Percentiles rank a stretch among this genome's conserved stretches.
These are phyloP conservation scores for Naja naja DNA, from an alignment of 2,113 vertebrate species.

Conservation along the genomic window DNA sequence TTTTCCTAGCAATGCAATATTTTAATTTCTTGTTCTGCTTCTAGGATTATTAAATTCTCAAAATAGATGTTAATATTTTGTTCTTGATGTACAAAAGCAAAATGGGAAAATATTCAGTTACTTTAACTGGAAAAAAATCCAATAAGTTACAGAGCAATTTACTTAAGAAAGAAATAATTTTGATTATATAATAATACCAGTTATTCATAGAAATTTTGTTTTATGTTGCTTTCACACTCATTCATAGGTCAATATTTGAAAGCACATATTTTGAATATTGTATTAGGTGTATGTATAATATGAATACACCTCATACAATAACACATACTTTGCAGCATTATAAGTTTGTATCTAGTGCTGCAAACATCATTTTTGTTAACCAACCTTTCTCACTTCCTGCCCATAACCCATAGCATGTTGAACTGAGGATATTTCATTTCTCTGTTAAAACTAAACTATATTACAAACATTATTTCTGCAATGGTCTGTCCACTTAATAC, in stretches of 20 bases:
- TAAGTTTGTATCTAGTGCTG: neutral
- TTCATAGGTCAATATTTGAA: constrained; percentile 1
- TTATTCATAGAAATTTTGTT: constrained; percentile 33
- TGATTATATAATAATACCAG: constrained; percentile 30
- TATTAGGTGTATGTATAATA: neutral
- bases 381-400: neutral
- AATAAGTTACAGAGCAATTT: constrained; percentile 54
- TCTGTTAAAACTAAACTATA: neutral
- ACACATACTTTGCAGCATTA: neutral
- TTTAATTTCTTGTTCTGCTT: constrained; percentile 39
- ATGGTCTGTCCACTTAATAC: neutral
- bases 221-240: constrained; percentile 21
- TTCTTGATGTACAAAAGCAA: constrained; percentile 19
- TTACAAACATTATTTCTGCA: neutral
- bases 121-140: constrained; percentile 16
- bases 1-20: neutral
- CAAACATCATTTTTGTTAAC: neutral
- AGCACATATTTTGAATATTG: constrained; percentile 14
- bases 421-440: neutral
- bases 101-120: constrained; percentile 39
- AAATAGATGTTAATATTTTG: constrained; percentile 30
- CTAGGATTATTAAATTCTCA: constrained; percentile 24
- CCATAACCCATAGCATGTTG: neutral
- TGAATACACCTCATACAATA: neutral
- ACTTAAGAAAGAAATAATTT: constrained; percentile 27